Percentiles rank a stretch among this genome's conserved stretches.
These are phyloP conservation scores for Ceratotherium simum DNA, from an alignment of 2,113 vertebrate species.

Conservation along the genomic window DNA sequence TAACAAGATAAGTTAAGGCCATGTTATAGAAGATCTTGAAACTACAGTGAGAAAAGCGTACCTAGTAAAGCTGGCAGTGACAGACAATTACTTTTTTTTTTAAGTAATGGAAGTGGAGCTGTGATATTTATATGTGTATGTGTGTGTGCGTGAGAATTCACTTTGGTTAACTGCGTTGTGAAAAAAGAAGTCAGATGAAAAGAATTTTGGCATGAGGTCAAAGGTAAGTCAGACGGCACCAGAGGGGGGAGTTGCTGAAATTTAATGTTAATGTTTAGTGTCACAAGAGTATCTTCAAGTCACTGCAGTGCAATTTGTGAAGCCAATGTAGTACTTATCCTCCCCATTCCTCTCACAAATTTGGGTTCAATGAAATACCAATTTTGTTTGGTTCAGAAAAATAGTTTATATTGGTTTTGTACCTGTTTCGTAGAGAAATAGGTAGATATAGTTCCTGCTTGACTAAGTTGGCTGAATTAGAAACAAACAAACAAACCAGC, in stretches of 20 bases:
- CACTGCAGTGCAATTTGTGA: background rate
- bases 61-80: background rate
- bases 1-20: background rate
- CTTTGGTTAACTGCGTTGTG: background rate
- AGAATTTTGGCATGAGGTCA: background rate
- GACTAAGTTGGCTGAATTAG: slow-evolving; percentile 2
- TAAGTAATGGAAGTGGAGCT: background rate
- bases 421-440: background rate
- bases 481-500: slow-evolving; percentile 18
- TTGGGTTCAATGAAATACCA: slow-evolving; percentile 6
- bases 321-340: background rate
- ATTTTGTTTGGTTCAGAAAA: slow-evolving; percentile 1
- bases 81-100: background rate
- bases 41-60: background rate
- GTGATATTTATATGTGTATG: background rate
- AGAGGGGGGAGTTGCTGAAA: background rate
- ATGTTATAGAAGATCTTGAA: background rate
- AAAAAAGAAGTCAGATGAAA: slow-evolving; percentile 3
- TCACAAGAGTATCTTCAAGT: background rate
- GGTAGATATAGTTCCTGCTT: slow-evolving; percentile 19
- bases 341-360: background rate
- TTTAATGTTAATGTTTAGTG: background rate
- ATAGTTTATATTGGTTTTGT: background rate
- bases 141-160: background rate
- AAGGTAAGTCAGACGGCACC: background rate